Evolutionary conservation across 2,888 invertebrate genomes (phyloP), one percentile per base, ranked within the genome.

Genomic region (Cantharis nigra): DNA sequence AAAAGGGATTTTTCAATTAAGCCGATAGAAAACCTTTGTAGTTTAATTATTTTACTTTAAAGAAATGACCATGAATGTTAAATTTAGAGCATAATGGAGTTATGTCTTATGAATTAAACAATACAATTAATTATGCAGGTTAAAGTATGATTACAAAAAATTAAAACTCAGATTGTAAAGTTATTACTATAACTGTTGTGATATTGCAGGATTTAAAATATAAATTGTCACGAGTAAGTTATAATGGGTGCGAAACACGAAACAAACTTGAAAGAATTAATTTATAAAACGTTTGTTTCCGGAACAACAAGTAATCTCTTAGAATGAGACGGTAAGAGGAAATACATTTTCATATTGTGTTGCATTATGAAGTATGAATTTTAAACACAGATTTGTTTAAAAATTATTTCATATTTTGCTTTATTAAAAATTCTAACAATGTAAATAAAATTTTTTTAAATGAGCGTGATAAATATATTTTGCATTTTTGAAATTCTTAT

Each of bases 281-380:
- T 78, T 78, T 78, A 78, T 78, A 76, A 78, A 78, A 74, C 76
- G 75, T 78, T 78, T 74, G 75, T 76, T 75, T 75, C 78, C 73
- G 75, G 72, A 69, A 78, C 72, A 69, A 75, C 72, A 75, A 72
- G 75, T 78, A 75, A 78, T 78, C 78, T 75, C 73, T 78, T 69
- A 75, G 72, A 78, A 78, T 75, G 72, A 72, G 75, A 70, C 26
- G 65, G 65, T 67, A n/a, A 26, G 20, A 74, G 72, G 72, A 72
- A 75, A 77, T 69, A 75, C 71, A 69, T 75, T 78, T 75, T 63
- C 78, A 75, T 78, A 69, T 78, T 71, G 49, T 49, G 49, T 49
- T 49, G 49, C 49, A 49, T 49, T 49, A 49, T 49, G 49, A 49
- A 49, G 49, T 49, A 49, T 49, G 49, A 49, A 49, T 49, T 49